A percentile compares a stretch with the other conserved stretches of the same genome.
Evolutionary conservation across 2,888 invertebrate genomes (phyloP).

Genomic region (Bhutanitis thaidina): DNA sequence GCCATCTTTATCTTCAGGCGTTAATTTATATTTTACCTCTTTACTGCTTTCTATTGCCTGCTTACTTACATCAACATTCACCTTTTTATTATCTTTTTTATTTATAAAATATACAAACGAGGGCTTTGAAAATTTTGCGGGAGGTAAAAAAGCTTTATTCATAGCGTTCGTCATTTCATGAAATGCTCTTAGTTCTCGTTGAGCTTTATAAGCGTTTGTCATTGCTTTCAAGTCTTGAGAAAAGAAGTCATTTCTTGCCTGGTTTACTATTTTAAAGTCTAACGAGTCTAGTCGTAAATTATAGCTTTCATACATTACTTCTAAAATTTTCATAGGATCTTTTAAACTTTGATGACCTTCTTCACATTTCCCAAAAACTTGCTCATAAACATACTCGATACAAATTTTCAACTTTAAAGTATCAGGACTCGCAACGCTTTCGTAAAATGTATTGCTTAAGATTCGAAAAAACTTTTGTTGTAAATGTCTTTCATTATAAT

Average conservation of each 20-base stretch:
- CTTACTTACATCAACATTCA: conserved; percentile 39
- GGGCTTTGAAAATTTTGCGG: conserved; percentile 49
- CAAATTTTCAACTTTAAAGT: conserved; percentile 68
- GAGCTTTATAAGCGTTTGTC: conserved; percentile 61
- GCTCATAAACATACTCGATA: conserved; percentile 70
- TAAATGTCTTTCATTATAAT: conserved; percentile 55
- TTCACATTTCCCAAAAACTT: conserved; percentile 69
- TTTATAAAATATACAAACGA: conserved; percentile 54
- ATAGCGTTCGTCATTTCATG: conserved; percentile 68
- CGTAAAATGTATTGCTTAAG: conserved; percentile 59
- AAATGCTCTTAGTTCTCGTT: conserved; percentile 62
- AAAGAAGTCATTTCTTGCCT: conserved; percentile 64
- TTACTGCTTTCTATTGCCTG: conserved; percentile 34
- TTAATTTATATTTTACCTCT: conserved; percentile 48
- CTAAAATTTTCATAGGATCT: conserved; percentile 71
- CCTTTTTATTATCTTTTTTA: conserved; percentile 46
- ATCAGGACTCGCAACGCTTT: conserved; percentile 60
- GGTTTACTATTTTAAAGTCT: conserved; percentile 65
- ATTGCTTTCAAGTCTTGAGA: conserved; percentile 67
- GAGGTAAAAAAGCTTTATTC: conserved; percentile 67
- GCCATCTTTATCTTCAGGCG: conserved; percentile 55
- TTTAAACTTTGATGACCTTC: conserved; percentile 64
- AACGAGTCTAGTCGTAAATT: conserved; percentile 63
- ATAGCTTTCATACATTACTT: conserved; percentile 69
- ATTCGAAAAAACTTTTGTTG: conserved; percentile 67